Evolutionary conservation across 2,797 vertebrate genomes (phyloP).

Genomic region (Podarcis siculus): DNA sequence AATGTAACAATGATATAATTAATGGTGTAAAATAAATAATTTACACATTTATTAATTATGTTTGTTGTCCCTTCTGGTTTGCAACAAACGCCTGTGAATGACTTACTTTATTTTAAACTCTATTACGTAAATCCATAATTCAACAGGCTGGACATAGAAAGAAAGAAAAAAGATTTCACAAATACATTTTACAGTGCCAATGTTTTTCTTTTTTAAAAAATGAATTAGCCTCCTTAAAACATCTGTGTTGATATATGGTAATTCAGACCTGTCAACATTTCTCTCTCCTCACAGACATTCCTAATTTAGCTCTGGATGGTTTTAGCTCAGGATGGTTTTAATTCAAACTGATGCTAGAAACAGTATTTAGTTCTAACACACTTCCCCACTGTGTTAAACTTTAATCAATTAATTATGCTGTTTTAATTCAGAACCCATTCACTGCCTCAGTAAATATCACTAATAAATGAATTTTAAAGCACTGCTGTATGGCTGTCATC

Average conservation of each 20-base stretch:
- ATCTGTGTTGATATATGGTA: conserved; percentile 49
- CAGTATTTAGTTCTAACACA: conserved; percentile 39
- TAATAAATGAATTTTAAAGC: neutral
- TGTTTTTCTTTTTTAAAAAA: conserved; percentile 50
- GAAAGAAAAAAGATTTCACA: conserved; percentile 10
- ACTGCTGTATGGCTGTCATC: neutral
- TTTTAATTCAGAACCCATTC: neutral
- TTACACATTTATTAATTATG: neutral
- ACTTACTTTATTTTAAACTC: conserved; percentile 35
- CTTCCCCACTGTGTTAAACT: neutral
- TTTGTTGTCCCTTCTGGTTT: neutral
- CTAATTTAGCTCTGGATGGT: conserved; percentile 59
- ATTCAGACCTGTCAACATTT: conserved; percentile 62
- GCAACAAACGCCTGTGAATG: neutral
- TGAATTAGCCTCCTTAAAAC: conserved; percentile 66
- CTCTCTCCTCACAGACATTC: conserved; percentile 56
- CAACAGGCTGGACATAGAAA: neutral
- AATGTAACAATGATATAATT: no score
- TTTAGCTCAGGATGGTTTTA: conserved; percentile 44
- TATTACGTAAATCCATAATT: neutral
- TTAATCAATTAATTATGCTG: conserved; percentile 13
- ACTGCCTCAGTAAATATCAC: neutral
- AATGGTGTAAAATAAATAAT: neutral
- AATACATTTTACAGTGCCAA: conserved; percentile 47
- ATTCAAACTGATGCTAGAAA: conserved; percentile 52